Percentiles rank a stretch among this genome's conserved stretches.
Conservation (phyloP, 2,113 vertebrate species). For the Crypturellus undulatus region DNA sequence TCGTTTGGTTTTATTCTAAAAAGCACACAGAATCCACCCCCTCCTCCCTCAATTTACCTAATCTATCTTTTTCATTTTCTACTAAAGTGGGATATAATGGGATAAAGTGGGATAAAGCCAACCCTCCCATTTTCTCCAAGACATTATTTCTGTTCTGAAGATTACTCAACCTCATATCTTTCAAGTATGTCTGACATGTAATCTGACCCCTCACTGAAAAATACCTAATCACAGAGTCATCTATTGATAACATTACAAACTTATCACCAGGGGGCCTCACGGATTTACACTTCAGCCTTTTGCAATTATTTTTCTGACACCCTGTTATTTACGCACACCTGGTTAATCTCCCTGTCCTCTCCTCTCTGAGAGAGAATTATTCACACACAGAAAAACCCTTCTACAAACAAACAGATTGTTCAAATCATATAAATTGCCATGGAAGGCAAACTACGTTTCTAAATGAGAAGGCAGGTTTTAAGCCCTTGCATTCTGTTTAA, state of each 20-base stretch:
- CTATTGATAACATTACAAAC: not conserved
- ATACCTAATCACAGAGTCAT: not conserved
- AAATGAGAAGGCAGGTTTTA: slow-evolving; percentile 19
- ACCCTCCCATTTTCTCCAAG: not conserved
- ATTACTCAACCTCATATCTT: not conserved
- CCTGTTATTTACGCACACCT: not conserved
- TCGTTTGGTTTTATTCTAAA: not conserved
- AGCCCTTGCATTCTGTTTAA: slow-evolving; percentile 17
- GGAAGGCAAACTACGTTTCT: not conserved
- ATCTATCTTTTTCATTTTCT: not conserved
- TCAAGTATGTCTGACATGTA: not conserved
- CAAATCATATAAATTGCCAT: not conserved
- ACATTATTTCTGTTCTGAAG: not conserved
- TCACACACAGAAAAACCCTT: not conserved
- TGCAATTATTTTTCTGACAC: not conserved
- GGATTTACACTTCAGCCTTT: not conserved
- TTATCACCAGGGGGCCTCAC: not conserved
- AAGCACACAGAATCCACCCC: not conserved
- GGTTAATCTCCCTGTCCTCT: not conserved
- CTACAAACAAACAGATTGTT: not conserved
- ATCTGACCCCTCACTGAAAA: not conserved
- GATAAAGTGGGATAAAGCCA: not conserved
- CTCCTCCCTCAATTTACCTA: not conserved
- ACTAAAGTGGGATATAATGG: not conserved
- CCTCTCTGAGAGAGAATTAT: not conserved